phyloP scores from a whole-genome alignment of 2,888 invertebrate genomes.

The Dryobota labecula region DNA sequence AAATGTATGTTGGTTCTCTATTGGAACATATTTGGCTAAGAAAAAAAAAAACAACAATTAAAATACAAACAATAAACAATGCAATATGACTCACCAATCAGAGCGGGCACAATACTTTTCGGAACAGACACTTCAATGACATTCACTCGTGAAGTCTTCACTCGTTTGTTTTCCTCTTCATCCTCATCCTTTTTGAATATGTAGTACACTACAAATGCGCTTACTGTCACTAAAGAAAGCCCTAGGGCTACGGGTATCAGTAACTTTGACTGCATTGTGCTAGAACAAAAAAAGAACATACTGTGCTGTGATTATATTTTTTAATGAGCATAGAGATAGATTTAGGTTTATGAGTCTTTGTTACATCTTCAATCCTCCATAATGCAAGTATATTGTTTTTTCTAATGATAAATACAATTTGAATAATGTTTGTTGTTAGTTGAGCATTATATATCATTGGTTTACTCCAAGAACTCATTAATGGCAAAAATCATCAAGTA shows the following conservation, averaged over 20 bases:
- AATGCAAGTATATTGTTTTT: not conserved
- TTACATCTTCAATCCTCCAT: not conserved
- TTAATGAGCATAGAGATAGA: not conserved
- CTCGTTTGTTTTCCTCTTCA: conserved; percentile 80
- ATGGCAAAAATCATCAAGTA: too few species aligned
- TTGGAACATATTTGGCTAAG: not conserved
- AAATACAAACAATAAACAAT: conserved; percentile 18
- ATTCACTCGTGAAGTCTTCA: conserved; percentile 81
- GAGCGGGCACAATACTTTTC: conserved; percentile 91
- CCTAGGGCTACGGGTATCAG: conserved; percentile 91
- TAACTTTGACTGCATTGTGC: conserved; percentile 74
- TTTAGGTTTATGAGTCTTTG: not conserved
- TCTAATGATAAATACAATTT: not conserved
- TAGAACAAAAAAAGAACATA: conserved; percentile 63
- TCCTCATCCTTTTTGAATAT: conserved; percentile 92
- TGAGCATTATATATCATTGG: too few species aligned
- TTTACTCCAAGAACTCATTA: too few species aligned
- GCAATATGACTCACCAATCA: conserved; percentile 89
- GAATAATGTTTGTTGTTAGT: too few species aligned
- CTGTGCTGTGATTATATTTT: not conserved
- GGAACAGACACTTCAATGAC: conserved; percentile 91
- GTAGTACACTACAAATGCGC: conserved; percentile 93
- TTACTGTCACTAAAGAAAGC: conserved; percentile 92
- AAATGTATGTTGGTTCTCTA: too few species aligned
- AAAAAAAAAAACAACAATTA: not conserved